Conservation (phyloP, 1,140 invertebrate genomes). For the Eueides isabella region DNA sequence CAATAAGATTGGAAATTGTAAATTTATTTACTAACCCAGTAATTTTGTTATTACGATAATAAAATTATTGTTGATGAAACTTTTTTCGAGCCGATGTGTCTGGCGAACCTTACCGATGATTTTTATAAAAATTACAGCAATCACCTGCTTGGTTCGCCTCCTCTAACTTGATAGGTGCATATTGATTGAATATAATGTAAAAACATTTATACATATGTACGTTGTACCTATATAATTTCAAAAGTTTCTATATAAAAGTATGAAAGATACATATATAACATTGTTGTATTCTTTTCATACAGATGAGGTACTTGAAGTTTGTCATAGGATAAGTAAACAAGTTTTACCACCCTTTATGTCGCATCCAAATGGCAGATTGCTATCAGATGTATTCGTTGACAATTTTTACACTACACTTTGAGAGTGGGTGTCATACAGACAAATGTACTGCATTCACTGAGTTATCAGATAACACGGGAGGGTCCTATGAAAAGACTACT, state of each 20-base stretch:
- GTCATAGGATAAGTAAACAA: slow-evolving; percentile 25
- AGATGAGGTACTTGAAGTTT: background rate
- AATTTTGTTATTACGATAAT: slow-evolving; percentile 82
- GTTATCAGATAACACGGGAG: slow-evolving; percentile 75
- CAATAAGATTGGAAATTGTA: slow-evolving; percentile 70
- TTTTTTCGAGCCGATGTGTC: slow-evolving; percentile 78
- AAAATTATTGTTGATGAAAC: slow-evolving; percentile 82
- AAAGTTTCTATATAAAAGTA: background rate
- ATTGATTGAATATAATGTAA: background rate
- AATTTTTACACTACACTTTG: slow-evolving; percentile 77
- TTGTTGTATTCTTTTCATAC: background rate
- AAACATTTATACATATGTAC: background rate
- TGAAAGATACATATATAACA: background rate
- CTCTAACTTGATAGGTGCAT: slow-evolving; percentile 70
- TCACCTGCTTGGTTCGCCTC: slow-evolving; percentile 59
- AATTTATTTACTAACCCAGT: slow-evolving; percentile 64
- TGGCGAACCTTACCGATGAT: slow-evolving; percentile 77
- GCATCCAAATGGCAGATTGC: slow-evolving; percentile 71
- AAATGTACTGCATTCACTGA: slow-evolving; percentile 75
- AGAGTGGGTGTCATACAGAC: slow-evolving; percentile 70
- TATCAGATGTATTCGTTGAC: slow-evolving; percentile 76
- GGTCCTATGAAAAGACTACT: slow-evolving; percentile 72
- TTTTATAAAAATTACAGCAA: slow-evolving; percentile 80
- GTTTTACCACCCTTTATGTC: slow-evolving; percentile 48
- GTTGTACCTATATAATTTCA: background rate